phyloP scores from a whole-genome alignment of 2,113 vertebrate genomes.

The Solea solea region DNA sequence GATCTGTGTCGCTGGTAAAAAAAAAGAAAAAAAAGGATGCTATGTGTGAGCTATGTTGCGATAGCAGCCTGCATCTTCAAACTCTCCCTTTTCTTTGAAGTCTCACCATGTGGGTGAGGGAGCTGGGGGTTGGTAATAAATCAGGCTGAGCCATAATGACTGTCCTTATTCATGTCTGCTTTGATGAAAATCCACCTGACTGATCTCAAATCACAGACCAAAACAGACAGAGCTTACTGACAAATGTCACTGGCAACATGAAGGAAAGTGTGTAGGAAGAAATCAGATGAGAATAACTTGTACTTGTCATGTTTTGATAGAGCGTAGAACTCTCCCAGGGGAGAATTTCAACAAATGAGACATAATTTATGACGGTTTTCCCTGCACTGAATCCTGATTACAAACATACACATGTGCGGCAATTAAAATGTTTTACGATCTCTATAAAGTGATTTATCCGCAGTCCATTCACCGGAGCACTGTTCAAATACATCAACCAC shows the following conservation, averaged over 20 bases:
- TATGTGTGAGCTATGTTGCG: slow-evolving; percentile 33
- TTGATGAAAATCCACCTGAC: slow-evolving; percentile 70
- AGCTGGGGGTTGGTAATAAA: slow-evolving; percentile 59
- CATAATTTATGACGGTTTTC: slow-evolving; percentile 26
- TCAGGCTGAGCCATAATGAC: slow-evolving; percentile 67
- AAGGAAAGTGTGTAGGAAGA: slow-evolving; percentile 36
- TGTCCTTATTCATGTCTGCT: slow-evolving; percentile 61
- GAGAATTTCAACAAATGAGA: slow-evolving; percentile 16
- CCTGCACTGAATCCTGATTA: slow-evolving; percentile 3
- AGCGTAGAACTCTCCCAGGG: slow-evolving; percentile 11
- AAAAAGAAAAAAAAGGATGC: slow-evolving; percentile 23
- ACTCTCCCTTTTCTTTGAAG: slow-evolving; percentile 61
- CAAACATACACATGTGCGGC: slow-evolving; percentile 7
- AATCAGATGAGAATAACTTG: slow-evolving; percentile 29
- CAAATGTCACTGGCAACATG: slow-evolving; percentile 34
- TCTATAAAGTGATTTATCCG: slow-evolving; percentile 20
- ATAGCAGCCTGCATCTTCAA: slow-evolving; percentile 53
- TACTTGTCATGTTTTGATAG: not conserved
- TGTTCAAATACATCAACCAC: slow-evolving; percentile 17
- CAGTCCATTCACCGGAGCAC: slow-evolving; percentile 3
- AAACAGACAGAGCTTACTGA: slow-evolving; percentile 45
- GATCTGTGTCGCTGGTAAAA: slow-evolving; percentile 11
- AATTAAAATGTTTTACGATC: slow-evolving; percentile 33
- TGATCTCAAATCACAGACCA: slow-evolving; percentile 71
- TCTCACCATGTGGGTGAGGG: slow-evolving; percentile 43